Percentiles rank a stretch among this genome's conserved stretches.
These are phyloP conservation scores for Heliconius hermathena DNA, from an alignment of 1,140 invertebrate species.

Conservation along the genomic window DNA sequence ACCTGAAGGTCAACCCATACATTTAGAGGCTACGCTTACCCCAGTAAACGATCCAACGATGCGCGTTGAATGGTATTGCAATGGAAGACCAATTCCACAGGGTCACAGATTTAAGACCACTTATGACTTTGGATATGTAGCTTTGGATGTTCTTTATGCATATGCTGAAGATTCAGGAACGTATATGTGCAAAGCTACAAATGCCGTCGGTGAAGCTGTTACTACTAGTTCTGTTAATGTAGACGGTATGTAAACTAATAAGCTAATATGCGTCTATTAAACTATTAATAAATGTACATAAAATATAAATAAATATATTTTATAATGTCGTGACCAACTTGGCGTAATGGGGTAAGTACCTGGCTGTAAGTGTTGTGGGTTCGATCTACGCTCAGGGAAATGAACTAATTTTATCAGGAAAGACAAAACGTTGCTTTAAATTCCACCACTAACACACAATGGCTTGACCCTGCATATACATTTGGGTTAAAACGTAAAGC, in stretches of 20 bases:
- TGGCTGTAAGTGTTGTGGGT: too few species aligned
- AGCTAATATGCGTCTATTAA: neutral
- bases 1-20: slow-evolving; percentile 93
- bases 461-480: too few species aligned
- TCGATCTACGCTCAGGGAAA: too few species aligned
- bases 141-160: slow-evolving; percentile 97
- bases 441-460: too few species aligned
- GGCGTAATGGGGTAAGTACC: too few species aligned
- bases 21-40: slow-evolving; percentile 97
- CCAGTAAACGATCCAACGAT: slow-evolving; percentile 97
- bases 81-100: slow-evolving; percentile 94
- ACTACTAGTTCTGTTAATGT: slow-evolving; percentile 94
- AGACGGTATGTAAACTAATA: slow-evolving; percentile 84
- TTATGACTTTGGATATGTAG: slow-evolving; percentile 98
- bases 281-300: too few species aligned
- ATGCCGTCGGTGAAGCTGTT: slow-evolving; percentile 94
- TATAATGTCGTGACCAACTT: too few species aligned
- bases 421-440: too few species aligned
- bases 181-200: slow-evolving; percentile 97
- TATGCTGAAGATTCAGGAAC: slow-evolving; percentile 97
- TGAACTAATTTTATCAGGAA: too few species aligned
- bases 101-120: slow-evolving; percentile 95
- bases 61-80: slow-evolving; percentile 97
- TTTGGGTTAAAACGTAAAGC: neutral
- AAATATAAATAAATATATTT: too few species aligned